phyloP scores from a whole-genome alignment of 2,113 vertebrate genomes.

The Ictalurus furcatus region DNA sequence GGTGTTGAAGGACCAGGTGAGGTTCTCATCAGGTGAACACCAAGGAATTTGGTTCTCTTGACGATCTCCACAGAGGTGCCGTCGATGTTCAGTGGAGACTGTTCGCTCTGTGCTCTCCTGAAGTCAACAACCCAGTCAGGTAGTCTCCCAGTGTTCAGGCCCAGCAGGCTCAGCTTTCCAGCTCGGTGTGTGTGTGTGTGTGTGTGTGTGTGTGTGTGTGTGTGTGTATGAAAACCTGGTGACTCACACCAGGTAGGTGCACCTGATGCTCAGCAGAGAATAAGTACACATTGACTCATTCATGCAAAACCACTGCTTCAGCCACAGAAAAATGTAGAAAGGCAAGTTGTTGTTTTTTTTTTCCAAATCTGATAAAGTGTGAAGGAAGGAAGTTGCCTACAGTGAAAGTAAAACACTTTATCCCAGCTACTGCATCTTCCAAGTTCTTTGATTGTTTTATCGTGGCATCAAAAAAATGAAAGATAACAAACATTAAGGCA shows the following conservation, averaged over 20 bases:
- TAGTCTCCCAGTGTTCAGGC: too few relatives aligned
- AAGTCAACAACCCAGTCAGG: too few relatives aligned
- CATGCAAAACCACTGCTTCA: slow-evolving; percentile 11
- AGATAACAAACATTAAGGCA: slow-evolving; percentile 19
- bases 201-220: slow-evolving; percentile 5
- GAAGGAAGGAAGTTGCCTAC: slow-evolving; percentile 1
- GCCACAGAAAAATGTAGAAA: neutral
- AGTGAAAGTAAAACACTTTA: neutral
- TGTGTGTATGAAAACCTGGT: slow-evolving; percentile 2
- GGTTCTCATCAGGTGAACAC: too few relatives aligned
- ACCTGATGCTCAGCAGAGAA: slow-evolving; percentile 7
- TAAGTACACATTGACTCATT: slow-evolving; percentile 30
- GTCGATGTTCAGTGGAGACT: too few relatives aligned
- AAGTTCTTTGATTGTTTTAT: slow-evolving; percentile 18
- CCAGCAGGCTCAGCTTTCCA: too few relatives aligned
- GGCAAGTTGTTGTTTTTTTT: neutral
- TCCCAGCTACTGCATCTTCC: neutral
- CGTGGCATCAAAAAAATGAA: slow-evolving; percentile 21
- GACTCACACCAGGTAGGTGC: slow-evolving; percentile 25
- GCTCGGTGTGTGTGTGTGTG: neutral
- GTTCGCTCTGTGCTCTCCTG: too few relatives aligned
- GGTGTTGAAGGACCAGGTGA: too few relatives aligned
- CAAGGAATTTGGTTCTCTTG: too few relatives aligned
- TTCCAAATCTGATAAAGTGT: neutral
- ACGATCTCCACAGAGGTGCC: too few relatives aligned